Evolutionary conservation across 30 jellyfish, hydroid and myxozoan species (phyloP).

Genomic region (Clytia hemisphaerica): DNA sequence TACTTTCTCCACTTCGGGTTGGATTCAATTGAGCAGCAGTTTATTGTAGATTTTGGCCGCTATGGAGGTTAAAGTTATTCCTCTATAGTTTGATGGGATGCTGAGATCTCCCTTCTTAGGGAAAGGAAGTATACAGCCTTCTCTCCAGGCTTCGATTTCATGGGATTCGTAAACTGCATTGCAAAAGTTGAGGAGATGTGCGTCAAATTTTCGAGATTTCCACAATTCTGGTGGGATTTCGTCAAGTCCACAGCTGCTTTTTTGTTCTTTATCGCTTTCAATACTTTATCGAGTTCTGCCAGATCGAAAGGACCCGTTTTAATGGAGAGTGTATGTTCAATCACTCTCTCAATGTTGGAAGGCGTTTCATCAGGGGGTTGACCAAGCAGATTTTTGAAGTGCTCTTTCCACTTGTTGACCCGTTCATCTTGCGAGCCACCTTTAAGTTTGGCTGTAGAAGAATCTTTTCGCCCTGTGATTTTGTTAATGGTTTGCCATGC

Average conservation of each 20-base stretch:
- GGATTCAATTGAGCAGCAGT: constrained; percentile 21
- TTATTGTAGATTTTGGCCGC: constrained; percentile 1
- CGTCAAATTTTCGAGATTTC: not conserved
- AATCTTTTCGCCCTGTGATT: constrained; percentile 21
- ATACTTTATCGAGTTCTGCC: constrained; percentile 7
- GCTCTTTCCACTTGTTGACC: not conserved
- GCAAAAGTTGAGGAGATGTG: constrained; percentile 4
- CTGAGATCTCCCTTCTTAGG: constrained; percentile 26
- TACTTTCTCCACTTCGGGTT: constrained; percentile 16
- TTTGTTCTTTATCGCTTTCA: not conserved
- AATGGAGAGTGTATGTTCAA: not conserved
- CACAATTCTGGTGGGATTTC: constrained; percentile 15
- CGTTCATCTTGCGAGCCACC: constrained; percentile 19
- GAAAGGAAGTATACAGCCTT: constrained; percentile 11
- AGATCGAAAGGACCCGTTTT: constrained; percentile 4
- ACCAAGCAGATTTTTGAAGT: constrained; percentile 32
- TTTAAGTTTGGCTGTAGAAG: constrained; percentile 19
- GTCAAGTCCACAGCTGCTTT: constrained; percentile 28
- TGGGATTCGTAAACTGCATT: not conserved
- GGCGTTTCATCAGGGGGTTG: constrained; percentile 10
- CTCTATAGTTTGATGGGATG: constrained; percentile 3
- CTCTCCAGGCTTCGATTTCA: constrained; percentile 1
- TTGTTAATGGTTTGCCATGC: constrained; percentile 25
- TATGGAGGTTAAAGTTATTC: constrained; percentile 5
- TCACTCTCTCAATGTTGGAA: not conserved